phyloP scores from a whole-genome alignment of 2,113 vertebrate species.

The Pelobates fuscus region DNA sequence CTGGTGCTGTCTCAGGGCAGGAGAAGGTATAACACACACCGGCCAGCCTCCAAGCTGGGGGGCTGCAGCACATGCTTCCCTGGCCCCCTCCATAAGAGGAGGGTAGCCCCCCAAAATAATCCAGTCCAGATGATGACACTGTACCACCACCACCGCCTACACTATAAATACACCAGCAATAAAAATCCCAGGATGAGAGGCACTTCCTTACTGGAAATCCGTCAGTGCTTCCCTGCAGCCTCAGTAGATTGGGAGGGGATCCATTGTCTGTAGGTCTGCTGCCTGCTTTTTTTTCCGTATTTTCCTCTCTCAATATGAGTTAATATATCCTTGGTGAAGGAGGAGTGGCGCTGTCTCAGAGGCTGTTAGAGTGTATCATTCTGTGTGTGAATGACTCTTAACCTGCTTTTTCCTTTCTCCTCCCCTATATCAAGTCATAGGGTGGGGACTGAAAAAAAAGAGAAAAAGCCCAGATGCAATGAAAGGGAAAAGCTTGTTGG shows the following conservation, averaged over 20 bases:
- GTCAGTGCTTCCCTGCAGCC: constrained; percentile 14
- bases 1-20: not conserved
- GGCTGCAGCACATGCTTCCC: not conserved
- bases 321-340: constrained; percentile 6
- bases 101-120: not conserved
- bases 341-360: constrained; percentile 5
- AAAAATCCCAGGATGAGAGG: not conserved
- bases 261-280: constrained; percentile 6
- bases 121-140: not conserved
- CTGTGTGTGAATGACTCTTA: constrained; percentile 32
- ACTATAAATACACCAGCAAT: not conserved
- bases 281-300: not conserved
- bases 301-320: not conserved
- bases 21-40: not conserved
- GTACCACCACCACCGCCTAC: not conserved
- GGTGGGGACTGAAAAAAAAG: constrained; percentile 36
- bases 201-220: constrained; percentile 14
- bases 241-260: constrained; percentile 14
- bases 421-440: constrained; percentile 22
- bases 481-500: not conserved
- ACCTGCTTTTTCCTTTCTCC: constrained; percentile 26
- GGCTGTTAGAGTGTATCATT: not conserved
- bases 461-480: not conserved
- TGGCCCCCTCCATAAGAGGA: not conserved
- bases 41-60: not conserved